Conservation (phyloP, 2,113 vertebrate genomes). For the Oncorhynchus mykiss region DNA sequence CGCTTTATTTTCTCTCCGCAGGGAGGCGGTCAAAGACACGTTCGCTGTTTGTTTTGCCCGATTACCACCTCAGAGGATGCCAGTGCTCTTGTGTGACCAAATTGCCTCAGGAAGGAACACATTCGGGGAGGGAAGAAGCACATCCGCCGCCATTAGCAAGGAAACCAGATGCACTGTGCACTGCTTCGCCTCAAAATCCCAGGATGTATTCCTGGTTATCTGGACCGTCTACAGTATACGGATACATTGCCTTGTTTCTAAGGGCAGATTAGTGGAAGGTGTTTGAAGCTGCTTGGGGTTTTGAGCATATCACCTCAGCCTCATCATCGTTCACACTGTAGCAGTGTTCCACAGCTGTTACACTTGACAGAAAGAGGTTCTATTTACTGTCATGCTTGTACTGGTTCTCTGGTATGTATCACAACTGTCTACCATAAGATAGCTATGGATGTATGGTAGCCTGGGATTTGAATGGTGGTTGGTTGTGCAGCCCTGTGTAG, state of each 20-base stretch:
- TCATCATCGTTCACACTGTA: slow-evolving; percentile 39
- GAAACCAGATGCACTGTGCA: slow-evolving; percentile 63
- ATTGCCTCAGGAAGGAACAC: slow-evolving; percentile 61
- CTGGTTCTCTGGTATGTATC: slow-evolving; percentile 40
- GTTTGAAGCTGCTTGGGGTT: neutral
- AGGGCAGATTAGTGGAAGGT: neutral
- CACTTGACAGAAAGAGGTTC: slow-evolving; percentile 40
- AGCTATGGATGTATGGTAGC: slow-evolving; percentile 2
- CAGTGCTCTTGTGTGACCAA: slow-evolving; percentile 47
- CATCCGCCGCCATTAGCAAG: slow-evolving; percentile 56
- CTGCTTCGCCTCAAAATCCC: slow-evolving; percentile 52
- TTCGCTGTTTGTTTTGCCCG: slow-evolving; percentile 48
- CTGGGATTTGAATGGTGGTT: slow-evolving; percentile 19
- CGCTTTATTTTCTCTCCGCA: slow-evolving; percentile 42
- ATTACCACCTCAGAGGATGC: slow-evolving; percentile 63
- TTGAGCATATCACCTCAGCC: neutral
- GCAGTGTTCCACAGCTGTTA: slow-evolving; percentile 26
- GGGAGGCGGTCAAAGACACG: slow-evolving; percentile 28
- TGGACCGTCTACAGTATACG: slow-evolving; percentile 43
- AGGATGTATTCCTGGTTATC: slow-evolving; percentile 57
- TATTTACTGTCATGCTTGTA: slow-evolving; percentile 29
- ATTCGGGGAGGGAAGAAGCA: slow-evolving; percentile 41
- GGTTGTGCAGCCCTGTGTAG: slow-evolving; percentile 14
- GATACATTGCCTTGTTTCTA: slow-evolving; percentile 29
- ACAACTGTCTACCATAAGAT: slow-evolving; percentile 26